Percentiles rank a stretch among this genome's conserved stretches.
Conservation (phyloP, 2,113 vertebrate species). For the Genyomyrus donnyi region DNA sequence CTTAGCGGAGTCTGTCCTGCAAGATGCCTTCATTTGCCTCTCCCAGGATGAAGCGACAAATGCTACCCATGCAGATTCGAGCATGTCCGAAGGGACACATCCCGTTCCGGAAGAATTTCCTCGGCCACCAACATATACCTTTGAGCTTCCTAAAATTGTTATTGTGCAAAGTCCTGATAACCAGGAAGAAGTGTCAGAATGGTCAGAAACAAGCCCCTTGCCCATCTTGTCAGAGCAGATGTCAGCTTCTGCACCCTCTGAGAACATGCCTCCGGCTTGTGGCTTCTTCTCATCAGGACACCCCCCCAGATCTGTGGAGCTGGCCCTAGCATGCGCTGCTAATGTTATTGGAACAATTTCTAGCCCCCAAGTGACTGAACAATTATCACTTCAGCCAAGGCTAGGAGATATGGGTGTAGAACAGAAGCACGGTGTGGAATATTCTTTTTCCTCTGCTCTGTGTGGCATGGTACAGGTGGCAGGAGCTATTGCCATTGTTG, state of each 20-base stretch:
- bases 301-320: constrained; percentile 69
- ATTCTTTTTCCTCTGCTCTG: constrained; percentile 77
- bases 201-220: constrained; percentile 58
- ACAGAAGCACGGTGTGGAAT: constrained; percentile 50
- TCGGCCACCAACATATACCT: constrained; percentile 66
- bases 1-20: constrained; percentile 86
- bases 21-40: constrained; percentile 87
- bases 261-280: constrained; percentile 34
- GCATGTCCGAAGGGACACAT: constrained; percentile 52
- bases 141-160: constrained; percentile 89
- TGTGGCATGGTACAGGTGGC: constrained; percentile 84
- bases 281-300: constrained; percentile 30
- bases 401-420: constrained; percentile 33
- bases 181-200: constrained; percentile 65
- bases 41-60: constrained; percentile 74
- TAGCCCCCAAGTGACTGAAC: constrained; percentile 74
- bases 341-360: constrained; percentile 87
- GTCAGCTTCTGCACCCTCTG: constrained; percentile 32
- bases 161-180: constrained; percentile 91
- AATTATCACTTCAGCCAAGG: constrained; percentile 62
- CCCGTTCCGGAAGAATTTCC: constrained; percentile 42
- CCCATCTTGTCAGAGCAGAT: constrained; percentile 46
- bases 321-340: constrained; percentile 82
- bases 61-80: constrained; percentile 64
- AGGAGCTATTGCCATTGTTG: constrained; percentile 77